These are phyloP conservation scores for Icerya purchasi DNA, from an alignment of 2,888 invertebrate species.

Conservation along the genomic window DNA sequence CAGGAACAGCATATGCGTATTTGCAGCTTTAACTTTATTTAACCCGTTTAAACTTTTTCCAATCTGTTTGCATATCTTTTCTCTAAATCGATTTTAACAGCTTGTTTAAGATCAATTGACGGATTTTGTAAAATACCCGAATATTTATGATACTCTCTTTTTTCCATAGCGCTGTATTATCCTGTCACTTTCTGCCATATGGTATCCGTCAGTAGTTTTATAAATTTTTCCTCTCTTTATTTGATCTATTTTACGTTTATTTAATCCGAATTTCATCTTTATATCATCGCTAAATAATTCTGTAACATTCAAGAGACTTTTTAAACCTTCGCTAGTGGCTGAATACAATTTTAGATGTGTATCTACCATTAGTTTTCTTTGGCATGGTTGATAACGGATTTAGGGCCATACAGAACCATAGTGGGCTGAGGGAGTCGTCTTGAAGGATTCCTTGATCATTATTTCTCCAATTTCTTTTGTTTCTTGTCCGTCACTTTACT, in stretches of 20 bases:
- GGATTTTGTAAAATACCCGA: background rate
- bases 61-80: background rate
- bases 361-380: background rate
- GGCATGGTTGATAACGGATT: background rate
- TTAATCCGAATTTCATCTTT: background rate
- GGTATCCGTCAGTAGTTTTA: background rate
- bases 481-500: background rate
- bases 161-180: background rate
- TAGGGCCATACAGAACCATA: background rate
- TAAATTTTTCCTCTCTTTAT: background rate
- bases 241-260: background rate
- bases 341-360: constrained; percentile 1
- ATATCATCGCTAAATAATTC: background rate
- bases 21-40: background rate
- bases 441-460: background rate
- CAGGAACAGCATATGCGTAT: background rate
- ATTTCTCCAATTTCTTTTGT: background rate
- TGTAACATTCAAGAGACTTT: background rate
- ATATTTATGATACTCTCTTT: background rate
- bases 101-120: background rate
- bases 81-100: background rate
- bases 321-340: background rate
- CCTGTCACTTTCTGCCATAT: background rate
- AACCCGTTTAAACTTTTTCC: background rate
- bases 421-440: background rate